Percentiles rank a stretch among this genome's conserved stretches.
Evolutionary conservation across 2,113 vertebrate genomes (phyloP).

Genomic region (Laticauda laticaudata): DNA sequence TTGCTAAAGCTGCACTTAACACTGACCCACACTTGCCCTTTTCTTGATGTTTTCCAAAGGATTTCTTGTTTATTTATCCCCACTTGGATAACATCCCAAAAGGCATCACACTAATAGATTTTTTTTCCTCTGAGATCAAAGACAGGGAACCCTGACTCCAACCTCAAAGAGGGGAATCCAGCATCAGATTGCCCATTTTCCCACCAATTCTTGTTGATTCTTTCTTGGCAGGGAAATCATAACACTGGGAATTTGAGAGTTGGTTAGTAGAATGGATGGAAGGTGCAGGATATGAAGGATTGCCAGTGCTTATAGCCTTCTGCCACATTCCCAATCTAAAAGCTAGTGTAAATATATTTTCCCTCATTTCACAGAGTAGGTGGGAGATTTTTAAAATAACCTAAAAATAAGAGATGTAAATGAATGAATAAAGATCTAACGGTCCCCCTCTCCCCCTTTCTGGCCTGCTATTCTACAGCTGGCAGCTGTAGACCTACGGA

Average conservation of each 20-base stretch:
- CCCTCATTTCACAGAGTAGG: neutral
- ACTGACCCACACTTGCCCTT: neutral
- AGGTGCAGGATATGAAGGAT: neutral
- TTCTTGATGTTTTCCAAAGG: conserved; percentile 4
- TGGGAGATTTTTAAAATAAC: neutral
- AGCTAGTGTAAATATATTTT: neutral
- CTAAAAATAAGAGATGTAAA: neutral
- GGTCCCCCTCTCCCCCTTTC: neutral
- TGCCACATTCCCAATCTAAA: neutral
- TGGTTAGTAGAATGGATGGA: neutral
- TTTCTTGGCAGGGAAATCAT: neutral
- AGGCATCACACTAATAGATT: neutral
- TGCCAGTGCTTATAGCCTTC: neutral
- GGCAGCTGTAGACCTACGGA: neutral
- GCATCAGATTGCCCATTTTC: neutral
- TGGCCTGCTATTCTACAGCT: neutral
- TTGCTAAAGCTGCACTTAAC: neutral
- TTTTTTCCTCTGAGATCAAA: neutral
- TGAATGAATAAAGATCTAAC: neutral
- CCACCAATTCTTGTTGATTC: neutral
- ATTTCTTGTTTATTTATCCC: neutral
- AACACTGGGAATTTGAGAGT: neutral
- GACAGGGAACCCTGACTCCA: neutral
- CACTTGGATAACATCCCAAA: neutral
- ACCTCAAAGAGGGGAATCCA: neutral